Base-by-base conservation (phyloP, 2,888 invertebrate species). In the Latrodectus hesperus region DNA sequence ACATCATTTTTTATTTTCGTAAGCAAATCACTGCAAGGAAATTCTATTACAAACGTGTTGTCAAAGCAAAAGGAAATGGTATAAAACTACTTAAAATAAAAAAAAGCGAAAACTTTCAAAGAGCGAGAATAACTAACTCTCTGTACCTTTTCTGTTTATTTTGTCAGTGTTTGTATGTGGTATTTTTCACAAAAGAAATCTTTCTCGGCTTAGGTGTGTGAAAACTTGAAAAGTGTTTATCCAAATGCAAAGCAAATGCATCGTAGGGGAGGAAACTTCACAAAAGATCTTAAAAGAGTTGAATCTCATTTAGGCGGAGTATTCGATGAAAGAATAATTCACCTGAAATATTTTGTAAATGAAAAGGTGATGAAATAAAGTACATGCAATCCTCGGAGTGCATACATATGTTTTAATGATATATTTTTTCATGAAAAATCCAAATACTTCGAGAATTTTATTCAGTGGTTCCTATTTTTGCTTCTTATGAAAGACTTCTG, bases 291-390 rank as follows among this genome's bases (percentile, higher is more conserved):
- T n/a, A 60, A 51, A 67, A 81, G 65, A 64, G 81, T 71, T 87
- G 86, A 87, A 81, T 72, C 77, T 87, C 86, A 87, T 87, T 87
- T 82, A 77, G 81, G 77, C 72, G 81, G n/a, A n/a, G 68, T 72
- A 81, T 38, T 76, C 73, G 86, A 68, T 72, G 81, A 67, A 71
- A 77, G 81, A 87, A 71, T 73, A 67, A 87, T 87, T 87, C 77
- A 65, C 51, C 72, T 72, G 68, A 73, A 73, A 73, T 67, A 70
- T 52, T 22, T 52, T n/a, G 26, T 51, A 38, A 38, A 26, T 14
- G 22, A 55, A 74, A 26, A 55, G 74, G 16, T 22, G 71, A 16
- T 9, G 52, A 73, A 73, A 73, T 76, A 38, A 38, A 38, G 60
- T 16, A 60, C 10, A 11, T 11, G 14, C n/a, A 60, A 60, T 16